These are phyloP conservation scores for Mystacornis crossleyi DNA, from an alignment of 2,113 vertebrate genomes.

Conservation along the genomic window DNA sequence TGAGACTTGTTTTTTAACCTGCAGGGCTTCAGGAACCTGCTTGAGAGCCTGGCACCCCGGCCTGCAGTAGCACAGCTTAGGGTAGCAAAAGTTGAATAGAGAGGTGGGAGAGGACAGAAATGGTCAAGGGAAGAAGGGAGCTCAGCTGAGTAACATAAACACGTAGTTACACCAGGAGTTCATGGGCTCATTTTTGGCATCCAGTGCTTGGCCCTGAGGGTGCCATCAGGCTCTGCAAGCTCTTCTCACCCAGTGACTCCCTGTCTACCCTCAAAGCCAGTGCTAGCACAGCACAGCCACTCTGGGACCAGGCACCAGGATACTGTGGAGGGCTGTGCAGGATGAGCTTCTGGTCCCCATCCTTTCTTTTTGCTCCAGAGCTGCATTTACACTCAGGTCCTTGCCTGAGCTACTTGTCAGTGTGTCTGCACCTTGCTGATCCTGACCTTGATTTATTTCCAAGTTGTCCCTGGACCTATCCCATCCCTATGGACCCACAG, in stretches of 20 bases:
- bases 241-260: neutral
- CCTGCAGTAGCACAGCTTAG: neutral
- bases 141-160: neutral
- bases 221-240: neutral
- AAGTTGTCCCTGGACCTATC: accelerated
- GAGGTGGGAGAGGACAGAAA: neutral
- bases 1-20: neutral
- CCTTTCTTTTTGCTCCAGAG: neutral
- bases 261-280: neutral
- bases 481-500: neutral
- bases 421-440: neutral
- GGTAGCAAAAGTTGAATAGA: neutral
- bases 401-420: neutral
- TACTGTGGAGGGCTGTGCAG: accelerated
- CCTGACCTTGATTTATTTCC: neutral
- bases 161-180: neutral
- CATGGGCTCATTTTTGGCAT: neutral
- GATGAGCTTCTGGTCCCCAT: neutral
- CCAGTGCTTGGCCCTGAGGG: neutral
- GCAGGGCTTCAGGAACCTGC: neutral
- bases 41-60: neutral
- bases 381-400: neutral
- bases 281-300: neutral
- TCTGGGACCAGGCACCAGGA: neutral
- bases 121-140: neutral